A percentile compares a stretch with the other conserved stretches of the same genome.
Conservation (phyloP, 2,797 vertebrate species). For the Pseudotriccus pelzelni region DNA sequence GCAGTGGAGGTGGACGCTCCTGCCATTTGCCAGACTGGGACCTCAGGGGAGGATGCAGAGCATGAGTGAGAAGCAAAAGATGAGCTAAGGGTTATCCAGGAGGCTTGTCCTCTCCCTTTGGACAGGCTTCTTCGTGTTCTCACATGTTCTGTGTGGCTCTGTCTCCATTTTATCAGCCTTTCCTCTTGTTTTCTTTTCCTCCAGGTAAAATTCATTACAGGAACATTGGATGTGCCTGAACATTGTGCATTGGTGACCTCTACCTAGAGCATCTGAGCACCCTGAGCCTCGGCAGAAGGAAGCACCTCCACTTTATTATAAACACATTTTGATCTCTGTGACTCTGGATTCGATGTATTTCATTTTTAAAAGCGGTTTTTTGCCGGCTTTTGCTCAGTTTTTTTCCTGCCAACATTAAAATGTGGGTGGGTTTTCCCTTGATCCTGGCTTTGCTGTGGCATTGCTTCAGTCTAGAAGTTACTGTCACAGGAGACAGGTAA, state of each 20-base stretch:
- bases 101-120: background rate
- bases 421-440: background rate
- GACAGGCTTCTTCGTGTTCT: background rate
- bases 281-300: background rate
- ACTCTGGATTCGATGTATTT: background rate
- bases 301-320: background rate
- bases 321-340: background rate
- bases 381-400: background rate
- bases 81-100: background rate
- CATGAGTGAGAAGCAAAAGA: background rate
- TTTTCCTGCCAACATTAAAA: background rate
- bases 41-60: background rate
- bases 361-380: background rate
- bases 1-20: background rate
- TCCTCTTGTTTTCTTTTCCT: background rate
- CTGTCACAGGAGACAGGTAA: background rate
- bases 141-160: background rate
- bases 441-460: background rate
- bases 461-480: background rate
- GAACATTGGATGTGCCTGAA: background rate
- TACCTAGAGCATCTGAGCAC: background rate
- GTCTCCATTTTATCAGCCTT: background rate
- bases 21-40: background rate
- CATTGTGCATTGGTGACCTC: background rate
- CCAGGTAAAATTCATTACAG: background rate